Evolutionary conservation across 1,140 invertebrate genomes (phyloP).

Genomic region (Diprion similis): DNA sequence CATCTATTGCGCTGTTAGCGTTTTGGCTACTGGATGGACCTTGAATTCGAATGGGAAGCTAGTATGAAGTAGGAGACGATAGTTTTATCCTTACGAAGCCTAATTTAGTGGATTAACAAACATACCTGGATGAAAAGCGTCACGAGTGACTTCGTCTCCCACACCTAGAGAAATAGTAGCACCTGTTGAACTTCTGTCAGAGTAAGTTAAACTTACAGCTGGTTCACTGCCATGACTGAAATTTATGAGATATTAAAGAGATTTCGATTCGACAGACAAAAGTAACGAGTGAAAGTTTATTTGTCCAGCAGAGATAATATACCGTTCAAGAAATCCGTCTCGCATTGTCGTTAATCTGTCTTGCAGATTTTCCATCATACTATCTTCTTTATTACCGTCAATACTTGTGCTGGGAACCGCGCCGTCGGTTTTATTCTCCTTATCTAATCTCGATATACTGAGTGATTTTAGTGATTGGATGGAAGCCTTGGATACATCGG

Average conservation of each 20-base stretch:
- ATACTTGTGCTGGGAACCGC: slow-evolving; percentile 22
- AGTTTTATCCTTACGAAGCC: slow-evolving; percentile 9
- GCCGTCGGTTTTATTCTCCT: slow-evolving; percentile 23
- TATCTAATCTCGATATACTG: slow-evolving; percentile 36
- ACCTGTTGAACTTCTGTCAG: slow-evolving; percentile 61
- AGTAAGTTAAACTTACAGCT: slow-evolving; percentile 65
- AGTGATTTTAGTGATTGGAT: slow-evolving; percentile 41
- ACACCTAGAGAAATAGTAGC: slow-evolving; percentile 63
- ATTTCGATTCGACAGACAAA: slow-evolving; percentile 11
- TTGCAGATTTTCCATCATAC: slow-evolving; percentile 57
- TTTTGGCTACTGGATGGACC: slow-evolving; percentile 29
- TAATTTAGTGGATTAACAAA: not conserved
- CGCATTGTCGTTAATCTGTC: slow-evolving; percentile 62
- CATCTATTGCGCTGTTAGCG: not conserved
- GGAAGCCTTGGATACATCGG: slow-evolving; percentile 40
- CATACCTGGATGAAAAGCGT: slow-evolving; percentile 51
- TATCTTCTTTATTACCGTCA: slow-evolving; percentile 32
- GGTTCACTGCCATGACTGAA: slow-evolving; percentile 66
- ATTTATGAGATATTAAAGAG: slow-evolving; percentile 28
- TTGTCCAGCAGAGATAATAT: slow-evolving; percentile 15
- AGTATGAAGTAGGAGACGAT: not conserved
- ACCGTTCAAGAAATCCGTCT: slow-evolving; percentile 63
- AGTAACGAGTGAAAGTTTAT: not conserved
- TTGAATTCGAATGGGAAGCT: slow-evolving; percentile 13
- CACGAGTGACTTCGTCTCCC: slow-evolving; percentile 58